phyloP scores from a whole-genome alignment of 2,888 invertebrate species.

The Buathra laborator region DNA sequence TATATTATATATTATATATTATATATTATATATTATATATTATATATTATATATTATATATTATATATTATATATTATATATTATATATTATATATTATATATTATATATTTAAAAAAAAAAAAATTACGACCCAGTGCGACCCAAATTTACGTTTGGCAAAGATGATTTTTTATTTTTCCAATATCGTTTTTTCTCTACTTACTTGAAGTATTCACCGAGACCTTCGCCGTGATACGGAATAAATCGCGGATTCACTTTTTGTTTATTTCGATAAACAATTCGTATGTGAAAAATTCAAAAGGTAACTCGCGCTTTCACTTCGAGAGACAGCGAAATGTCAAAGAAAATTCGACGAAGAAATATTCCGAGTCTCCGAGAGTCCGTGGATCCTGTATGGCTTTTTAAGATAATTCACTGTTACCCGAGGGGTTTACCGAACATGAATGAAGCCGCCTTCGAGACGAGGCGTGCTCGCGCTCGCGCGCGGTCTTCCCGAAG shows the following conservation, averaged over 20 bases:
- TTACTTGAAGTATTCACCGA: background rate
- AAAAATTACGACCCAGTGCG: too few relatives aligned
- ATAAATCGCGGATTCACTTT: background rate
- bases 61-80: too few relatives aligned
- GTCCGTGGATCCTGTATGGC: background rate
- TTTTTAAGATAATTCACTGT: conserved; percentile 55
- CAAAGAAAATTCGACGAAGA: background rate
- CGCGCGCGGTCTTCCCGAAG: conserved; percentile 68
- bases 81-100: too few relatives aligned
- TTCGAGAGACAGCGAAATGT: background rate
- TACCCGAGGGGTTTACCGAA: conserved; percentile 69
- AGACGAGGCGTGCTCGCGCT: conserved; percentile 66
- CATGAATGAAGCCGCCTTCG: conserved; percentile 75
- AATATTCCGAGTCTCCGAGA: background rate
- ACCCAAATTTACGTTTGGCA: too few relatives aligned
- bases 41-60: too few relatives aligned
- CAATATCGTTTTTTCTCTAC: background rate
- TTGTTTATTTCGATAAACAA: background rate
- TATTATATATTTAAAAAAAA: too few relatives aligned
- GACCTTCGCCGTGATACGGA: too few relatives aligned
- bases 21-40: too few relatives aligned
- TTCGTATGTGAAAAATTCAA: background rate
- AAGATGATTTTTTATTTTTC: background rate
- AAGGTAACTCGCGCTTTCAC: background rate
- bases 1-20: background rate